phyloP scores from a whole-genome alignment of 2,113 vertebrate genomes.

The Laticauda colubrina region DNA sequence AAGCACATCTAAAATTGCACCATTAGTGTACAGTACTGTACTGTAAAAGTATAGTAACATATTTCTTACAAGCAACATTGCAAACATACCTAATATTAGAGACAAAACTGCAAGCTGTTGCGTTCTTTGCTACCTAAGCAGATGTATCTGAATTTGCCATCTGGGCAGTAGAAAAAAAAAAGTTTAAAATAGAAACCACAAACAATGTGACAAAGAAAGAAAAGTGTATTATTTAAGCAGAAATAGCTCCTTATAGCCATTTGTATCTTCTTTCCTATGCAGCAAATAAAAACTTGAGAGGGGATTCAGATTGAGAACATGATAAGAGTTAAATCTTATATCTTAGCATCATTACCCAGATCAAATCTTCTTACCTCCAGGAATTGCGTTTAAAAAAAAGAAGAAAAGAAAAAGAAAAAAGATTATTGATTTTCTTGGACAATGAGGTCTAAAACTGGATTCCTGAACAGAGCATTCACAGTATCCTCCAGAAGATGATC shows the following conservation, averaged over 20 bases:
- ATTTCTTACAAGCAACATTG: background rate
- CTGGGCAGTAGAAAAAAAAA: background rate
- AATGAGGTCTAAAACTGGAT: background rate
- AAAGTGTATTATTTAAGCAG: background rate
- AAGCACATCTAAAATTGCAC: background rate
- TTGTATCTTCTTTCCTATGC: background rate
- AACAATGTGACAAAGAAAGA: background rate
- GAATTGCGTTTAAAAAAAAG: background rate
- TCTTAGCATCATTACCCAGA: background rate
- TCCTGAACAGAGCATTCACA: background rate
- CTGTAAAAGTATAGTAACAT: background rate
- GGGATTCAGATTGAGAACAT: background rate
- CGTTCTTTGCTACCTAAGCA: background rate
- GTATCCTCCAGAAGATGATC: background rate
- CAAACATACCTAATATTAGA: background rate
- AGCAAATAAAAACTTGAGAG: background rate
- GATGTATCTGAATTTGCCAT: background rate
- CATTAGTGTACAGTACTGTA: background rate
- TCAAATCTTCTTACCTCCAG: background rate
- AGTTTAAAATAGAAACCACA: background rate
- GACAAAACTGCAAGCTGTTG: background rate
- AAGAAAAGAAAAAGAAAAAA: background rate
- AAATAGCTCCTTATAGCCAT: background rate
- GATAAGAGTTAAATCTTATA: background rate
- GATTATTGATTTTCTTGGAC: background rate